Conservation (phyloP, 2,797 vertebrate species). For the Propithecus deckenii region DNA sequence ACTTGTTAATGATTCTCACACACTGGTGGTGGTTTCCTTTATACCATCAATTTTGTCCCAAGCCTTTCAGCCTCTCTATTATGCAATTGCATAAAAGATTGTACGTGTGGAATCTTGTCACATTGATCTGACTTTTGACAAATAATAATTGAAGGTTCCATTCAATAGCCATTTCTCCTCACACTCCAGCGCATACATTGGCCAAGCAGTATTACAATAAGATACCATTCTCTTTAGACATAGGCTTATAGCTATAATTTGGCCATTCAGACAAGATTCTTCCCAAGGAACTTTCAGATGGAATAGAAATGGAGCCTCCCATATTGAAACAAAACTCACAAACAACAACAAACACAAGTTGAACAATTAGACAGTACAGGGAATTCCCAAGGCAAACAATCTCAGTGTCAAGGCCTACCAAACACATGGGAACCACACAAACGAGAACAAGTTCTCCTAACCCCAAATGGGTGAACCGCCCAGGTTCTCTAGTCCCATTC, state of each 20-base stretch:
- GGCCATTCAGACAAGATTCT: not conserved
- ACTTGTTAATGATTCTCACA: not conserved
- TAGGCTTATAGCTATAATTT: not conserved
- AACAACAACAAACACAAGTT: no score
- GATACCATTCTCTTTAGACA: not conserved
- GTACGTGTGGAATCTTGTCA: not conserved
- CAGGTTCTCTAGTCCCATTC: no score
- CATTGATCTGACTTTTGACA: not conserved
- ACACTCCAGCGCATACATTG: not conserved
- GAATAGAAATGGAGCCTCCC: no score
- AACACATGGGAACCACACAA: no score
- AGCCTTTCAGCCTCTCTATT: not conserved
- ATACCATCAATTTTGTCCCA: not conserved
- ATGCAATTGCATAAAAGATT: not conserved
- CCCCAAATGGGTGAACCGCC: no score
- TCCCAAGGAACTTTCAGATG: no score
- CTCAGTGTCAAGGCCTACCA: no score
- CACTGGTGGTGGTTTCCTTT: not conserved
- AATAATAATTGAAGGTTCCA: not conserved
- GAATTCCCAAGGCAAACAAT: no score
- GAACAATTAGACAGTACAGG: no score
- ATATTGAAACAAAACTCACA: no score
- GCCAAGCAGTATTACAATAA: not conserved
- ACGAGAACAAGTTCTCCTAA: no score
- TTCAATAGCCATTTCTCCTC: not conserved